These are phyloP conservation scores for Psittacula echo DNA, from an alignment of 2,797 vertebrate genomes.

Conservation along the genomic window DNA sequence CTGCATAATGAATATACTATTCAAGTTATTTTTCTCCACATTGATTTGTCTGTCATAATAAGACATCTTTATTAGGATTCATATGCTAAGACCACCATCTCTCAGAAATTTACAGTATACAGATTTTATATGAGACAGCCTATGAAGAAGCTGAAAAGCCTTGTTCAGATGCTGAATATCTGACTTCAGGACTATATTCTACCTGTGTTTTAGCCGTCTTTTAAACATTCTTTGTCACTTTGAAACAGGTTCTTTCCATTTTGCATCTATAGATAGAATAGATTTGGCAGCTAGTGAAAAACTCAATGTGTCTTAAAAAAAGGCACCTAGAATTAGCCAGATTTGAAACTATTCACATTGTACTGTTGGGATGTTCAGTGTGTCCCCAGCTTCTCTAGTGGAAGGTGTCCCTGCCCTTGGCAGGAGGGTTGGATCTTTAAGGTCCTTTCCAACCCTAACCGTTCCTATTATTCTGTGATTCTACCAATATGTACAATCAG, in stretches of 20 bases:
- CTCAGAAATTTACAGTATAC: not conserved
- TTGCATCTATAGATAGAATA: not conserved
- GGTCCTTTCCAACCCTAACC: not conserved
- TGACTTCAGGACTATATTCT: not conserved
- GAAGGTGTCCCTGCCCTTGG: not conserved
- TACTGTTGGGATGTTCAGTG: not conserved
- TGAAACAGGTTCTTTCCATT: not conserved
- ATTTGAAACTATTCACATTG: not conserved
- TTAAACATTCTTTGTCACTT: not conserved
- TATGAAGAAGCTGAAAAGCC: not conserved
- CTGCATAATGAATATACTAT: not conserved
- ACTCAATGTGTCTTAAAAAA: not conserved
- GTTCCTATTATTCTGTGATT: not conserved
- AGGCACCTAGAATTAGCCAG: not conserved
- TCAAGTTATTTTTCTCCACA: not conserved
- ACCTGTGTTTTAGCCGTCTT: not conserved
- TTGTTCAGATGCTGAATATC: not conserved
- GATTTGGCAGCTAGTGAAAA: not conserved
- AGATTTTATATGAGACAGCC: not conserved
- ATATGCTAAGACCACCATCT: not conserved
- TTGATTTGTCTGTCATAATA: not conserved
- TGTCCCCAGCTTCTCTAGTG: not conserved
- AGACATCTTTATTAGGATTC: not conserved
- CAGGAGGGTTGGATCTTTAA: not conserved
- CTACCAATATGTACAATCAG: not conserved